phyloP scores from a whole-genome alignment of 2,113 vertebrate species.

The Chamaea fasciata region DNA sequence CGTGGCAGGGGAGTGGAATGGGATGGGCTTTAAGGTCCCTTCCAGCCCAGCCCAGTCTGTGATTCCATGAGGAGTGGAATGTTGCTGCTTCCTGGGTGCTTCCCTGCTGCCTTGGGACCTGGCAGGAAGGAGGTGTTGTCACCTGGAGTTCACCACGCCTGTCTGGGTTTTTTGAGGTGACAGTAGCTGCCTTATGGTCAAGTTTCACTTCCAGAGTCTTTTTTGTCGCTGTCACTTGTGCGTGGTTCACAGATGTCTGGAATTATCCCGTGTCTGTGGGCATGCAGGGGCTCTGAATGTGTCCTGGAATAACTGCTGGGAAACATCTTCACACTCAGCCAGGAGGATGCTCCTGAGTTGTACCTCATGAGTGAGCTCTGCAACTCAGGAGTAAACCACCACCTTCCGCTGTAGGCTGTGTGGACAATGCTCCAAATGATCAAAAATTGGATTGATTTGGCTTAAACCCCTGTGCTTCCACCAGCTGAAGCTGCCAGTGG shows the following conservation, averaged over 20 bases:
- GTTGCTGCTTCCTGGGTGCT: neutral
- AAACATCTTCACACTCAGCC: neutral
- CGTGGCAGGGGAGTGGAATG: neutral
- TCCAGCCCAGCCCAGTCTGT: neutral
- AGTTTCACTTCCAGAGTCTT: neutral
- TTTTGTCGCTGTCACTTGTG: accelerated
- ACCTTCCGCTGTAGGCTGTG: neutral
- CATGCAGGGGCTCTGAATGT: accelerated
- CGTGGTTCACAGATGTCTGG: neutral
- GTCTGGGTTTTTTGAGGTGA: neutral
- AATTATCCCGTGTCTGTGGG: neutral
- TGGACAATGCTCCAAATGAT: neutral
- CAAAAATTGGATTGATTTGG: neutral
- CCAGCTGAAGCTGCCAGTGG: neutral
- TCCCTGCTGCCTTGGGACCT: neutral
- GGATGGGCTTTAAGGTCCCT: neutral
- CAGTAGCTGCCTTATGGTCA: neutral
- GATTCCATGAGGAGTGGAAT: neutral
- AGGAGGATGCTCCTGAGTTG: neutral
- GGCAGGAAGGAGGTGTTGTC: neutral
- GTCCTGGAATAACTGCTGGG: neutral
- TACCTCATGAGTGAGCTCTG: neutral
- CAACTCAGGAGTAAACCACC: neutral
- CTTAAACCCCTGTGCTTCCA: neutral
- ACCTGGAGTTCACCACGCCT: neutral